Evolutionary conservation across 2,797 vertebrate species (phyloP).

Genomic region (Dryobates pubescens): DNA sequence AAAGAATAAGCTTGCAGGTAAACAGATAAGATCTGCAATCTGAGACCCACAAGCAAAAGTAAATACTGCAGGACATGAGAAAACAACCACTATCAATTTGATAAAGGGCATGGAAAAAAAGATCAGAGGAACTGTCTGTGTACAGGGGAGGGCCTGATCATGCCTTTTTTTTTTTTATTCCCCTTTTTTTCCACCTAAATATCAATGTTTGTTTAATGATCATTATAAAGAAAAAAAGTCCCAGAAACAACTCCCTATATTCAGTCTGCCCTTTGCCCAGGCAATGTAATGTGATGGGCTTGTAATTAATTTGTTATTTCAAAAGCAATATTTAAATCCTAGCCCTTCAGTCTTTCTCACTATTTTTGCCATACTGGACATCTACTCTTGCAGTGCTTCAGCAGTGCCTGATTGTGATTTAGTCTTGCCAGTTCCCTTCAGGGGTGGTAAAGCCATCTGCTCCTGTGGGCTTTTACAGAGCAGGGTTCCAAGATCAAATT

Average conservation of each 20-base stretch:
- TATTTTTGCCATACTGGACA: background rate
- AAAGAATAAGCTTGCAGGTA: constrained; percentile 15
- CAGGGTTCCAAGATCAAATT: constrained; percentile 54
- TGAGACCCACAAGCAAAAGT: background rate
- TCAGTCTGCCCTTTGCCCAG: background rate
- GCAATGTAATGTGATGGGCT: background rate
- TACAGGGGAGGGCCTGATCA: background rate
- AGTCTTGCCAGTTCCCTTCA: constrained; percentile 57
- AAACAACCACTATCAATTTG: background rate
- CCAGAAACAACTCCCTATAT: background rate
- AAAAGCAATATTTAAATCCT: background rate
- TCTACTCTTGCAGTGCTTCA: background rate
- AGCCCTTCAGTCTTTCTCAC: background rate
- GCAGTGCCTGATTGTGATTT: background rate
- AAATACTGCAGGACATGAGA: constrained; percentile 1
- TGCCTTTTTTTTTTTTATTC: too few relatives aligned
- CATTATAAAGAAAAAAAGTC: background rate
- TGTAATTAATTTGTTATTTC: background rate
- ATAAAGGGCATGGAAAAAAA: background rate
- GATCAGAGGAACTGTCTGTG: background rate
- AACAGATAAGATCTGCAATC: background rate
- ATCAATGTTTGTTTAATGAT: background rate
- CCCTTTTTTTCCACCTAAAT: accelerated
- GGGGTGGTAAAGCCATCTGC: constrained; percentile 60
- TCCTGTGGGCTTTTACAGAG: constrained; percentile 54